Percentiles rank a stretch among this genome's conserved stretches.
phyloP scores from a whole-genome alignment of 2,888 invertebrate species.

The Cephus pygmeus region DNA sequence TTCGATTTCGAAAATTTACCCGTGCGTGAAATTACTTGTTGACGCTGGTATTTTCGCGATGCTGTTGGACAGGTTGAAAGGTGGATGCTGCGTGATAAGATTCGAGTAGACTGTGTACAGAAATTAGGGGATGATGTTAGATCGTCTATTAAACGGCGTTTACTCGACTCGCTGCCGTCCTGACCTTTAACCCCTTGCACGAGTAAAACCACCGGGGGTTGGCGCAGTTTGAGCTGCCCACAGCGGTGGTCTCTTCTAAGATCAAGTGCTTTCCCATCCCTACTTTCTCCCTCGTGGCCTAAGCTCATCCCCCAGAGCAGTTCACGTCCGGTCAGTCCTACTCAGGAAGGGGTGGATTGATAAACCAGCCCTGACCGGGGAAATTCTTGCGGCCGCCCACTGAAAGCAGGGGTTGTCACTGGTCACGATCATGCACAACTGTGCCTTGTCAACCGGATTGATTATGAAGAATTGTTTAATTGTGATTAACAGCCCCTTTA shows the following conservation, averaged over 20 bases:
- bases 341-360: conserved; percentile 54
- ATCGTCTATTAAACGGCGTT: conserved; percentile 59
- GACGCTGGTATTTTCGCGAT: background rate
- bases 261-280: conserved; percentile 59
- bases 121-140: conserved; percentile 33
- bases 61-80: background rate
- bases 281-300: conserved; percentile 10
- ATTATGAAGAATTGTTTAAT: background rate
- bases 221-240: conserved; percentile 56
- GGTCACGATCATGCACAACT: background rate
- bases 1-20: background rate
- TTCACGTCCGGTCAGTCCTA: conserved; percentile 43
- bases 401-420: conserved; percentile 31
- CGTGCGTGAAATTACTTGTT: background rate
- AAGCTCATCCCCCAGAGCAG: conserved; percentile 33
- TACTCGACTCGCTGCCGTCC: conserved; percentile 54
- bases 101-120: background rate
- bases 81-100: background rate
- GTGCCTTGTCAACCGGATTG: background rate
- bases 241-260: conserved; percentile 57
- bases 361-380: conserved; percentile 57
- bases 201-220: conserved; percentile 55
- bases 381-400: conserved; percentile 61
- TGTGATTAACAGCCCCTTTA: background rate
- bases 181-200: conserved; percentile 53